phyloP scores from a whole-genome alignment of 1,140 invertebrate genomes.

The Drosophila eugracilis region DNA sequence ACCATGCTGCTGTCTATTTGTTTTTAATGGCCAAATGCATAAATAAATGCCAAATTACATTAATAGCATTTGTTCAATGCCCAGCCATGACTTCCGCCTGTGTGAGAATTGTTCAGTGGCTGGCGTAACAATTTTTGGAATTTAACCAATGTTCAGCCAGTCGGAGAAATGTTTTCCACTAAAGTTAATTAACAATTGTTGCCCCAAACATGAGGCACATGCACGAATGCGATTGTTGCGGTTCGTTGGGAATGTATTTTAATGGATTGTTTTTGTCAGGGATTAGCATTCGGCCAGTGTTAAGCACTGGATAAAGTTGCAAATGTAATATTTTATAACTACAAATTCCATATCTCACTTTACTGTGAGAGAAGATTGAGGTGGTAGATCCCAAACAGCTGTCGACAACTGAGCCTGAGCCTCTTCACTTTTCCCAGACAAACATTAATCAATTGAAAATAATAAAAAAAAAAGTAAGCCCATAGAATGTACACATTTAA shows the following conservation, averaged over 20 bases:
- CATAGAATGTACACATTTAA: constrained; percentile 73
- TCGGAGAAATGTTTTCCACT: constrained; percentile 52
- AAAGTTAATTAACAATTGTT: constrained; percentile 73
- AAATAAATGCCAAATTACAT: constrained; percentile 81
- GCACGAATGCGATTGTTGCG: constrained; percentile 37
- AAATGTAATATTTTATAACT: constrained; percentile 23
- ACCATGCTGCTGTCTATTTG: constrained; percentile 71
- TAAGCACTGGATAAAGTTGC: constrained; percentile 22
- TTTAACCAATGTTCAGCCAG: constrained; percentile 40
- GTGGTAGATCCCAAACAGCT: too few relatives aligned
- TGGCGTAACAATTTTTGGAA: constrained; percentile 30
- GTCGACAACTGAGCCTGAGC: constrained; percentile 23
- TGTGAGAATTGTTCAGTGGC: constrained; percentile 49
- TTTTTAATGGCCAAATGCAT: constrained; percentile 72
- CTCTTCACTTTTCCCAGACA: constrained; percentile 24
- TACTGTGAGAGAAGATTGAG: too few relatives aligned
- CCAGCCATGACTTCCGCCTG: constrained; percentile 65
- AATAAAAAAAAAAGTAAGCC: constrained; percentile 45
- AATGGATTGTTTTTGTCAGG: constrained; percentile 45
- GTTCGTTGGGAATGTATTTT: constrained; percentile 36
- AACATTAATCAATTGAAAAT: constrained; percentile 75
- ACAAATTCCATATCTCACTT: too few relatives aligned
- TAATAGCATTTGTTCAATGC: constrained; percentile 70
- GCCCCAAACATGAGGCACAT: constrained; percentile 1
- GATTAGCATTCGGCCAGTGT: constrained; percentile 37